Evolutionary conservation across 2,797 vertebrate species (phyloP), one percentile per base, ranked within the genome.

Genomic region (Arctocebus calabarensis): DNA sequence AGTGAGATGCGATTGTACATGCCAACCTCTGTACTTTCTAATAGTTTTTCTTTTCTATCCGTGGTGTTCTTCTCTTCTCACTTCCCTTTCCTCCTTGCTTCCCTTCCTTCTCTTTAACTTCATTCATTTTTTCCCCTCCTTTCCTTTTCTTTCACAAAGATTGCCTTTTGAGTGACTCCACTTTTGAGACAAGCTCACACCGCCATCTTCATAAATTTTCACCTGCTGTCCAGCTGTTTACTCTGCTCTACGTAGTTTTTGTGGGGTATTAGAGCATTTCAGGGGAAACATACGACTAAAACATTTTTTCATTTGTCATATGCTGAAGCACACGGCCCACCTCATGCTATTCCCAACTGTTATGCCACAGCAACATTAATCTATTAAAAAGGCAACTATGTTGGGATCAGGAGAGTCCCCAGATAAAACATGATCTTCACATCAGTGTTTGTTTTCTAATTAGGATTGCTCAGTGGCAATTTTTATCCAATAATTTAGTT

Each of bases 371-470:
- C n/a, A 84, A 94, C 83, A 84, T 90, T 75, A 92, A 82, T 91
- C 97, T 93, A 87, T 94, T 96, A 95, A 86, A 94, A 94, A 95
- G 88, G 64, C 78, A 88, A 66, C 77, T 88, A 71, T 81, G n/a
- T 22, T n/a, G 92, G 83, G 85, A 90, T 68, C 40, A 52, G 25
- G 12, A 1, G 23, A 64, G 59, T 81, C 94, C 94, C 94, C 45
- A 88, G 92, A 83, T 84, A 96, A 94, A 95, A 91, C 64, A 27
- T 25, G 55, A 91, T 91, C 75, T 91, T 78, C 57, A 55, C 22
- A 70, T 71, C 20, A 66, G 43, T 90, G 89, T 97, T 88, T 96
- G 93, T 84, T 95, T 97, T 94, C 95, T 84, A 4, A 1, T 91
- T 91, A 94, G 79, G 52, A 68, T 78, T 86, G 40, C 92, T 95